Base-by-base conservation (phyloP, 2,888 invertebrate genomes). In the Pardosa pseudoannulata region DNA sequence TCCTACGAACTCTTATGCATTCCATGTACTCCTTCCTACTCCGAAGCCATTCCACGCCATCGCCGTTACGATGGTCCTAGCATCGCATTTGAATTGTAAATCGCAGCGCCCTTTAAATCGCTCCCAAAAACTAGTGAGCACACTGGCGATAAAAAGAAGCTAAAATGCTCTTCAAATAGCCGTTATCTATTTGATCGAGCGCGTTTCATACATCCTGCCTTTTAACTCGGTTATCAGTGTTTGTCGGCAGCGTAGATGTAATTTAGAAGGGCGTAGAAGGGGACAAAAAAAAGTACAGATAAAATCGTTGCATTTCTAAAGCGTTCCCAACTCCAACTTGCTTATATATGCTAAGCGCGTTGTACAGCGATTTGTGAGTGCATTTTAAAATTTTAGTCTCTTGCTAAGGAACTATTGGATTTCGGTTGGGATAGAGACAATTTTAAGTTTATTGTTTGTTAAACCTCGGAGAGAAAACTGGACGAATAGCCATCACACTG, bases 191-290 rank as follows among this genome's bases (percentile, higher is more conserved):
- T 23, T 23, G 56, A 56, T 56, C 56, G n/a, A 6, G 56, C 46
- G 46, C n/a, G 56, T 23, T 56, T 23, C 19, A 19, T 56, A 56
- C 56, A 56, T 56, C 56, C 56, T 56, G 56, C 23, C 6, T 19
- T 56, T 56, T 23, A 56, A 56, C 56, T 56, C 23, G 23, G 56
- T 56, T 23, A 56, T 56, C 56, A 56, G 56, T 23, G 11, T 56
- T n/a, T n/a, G 56, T 56, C 56, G 56, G 2, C 56, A 5, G 56
- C 23, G 56, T 56, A 56, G 56, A 23, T 56, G 56, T 56, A 56
- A 56, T 56, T 56, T 56, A 56, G 19, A 16, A 23, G 41, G 41
- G 6, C n/a, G 36, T 36, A 5, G 6, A 5, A 2, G 56, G 23
- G n/a, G n/a, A n/a, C n/a, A n/a, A n/a, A n/a, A 56, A 6, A 46